These are phyloP conservation scores for Indicator indicator DNA, from an alignment of 2,113 vertebrate genomes.

Conservation along the genomic window DNA sequence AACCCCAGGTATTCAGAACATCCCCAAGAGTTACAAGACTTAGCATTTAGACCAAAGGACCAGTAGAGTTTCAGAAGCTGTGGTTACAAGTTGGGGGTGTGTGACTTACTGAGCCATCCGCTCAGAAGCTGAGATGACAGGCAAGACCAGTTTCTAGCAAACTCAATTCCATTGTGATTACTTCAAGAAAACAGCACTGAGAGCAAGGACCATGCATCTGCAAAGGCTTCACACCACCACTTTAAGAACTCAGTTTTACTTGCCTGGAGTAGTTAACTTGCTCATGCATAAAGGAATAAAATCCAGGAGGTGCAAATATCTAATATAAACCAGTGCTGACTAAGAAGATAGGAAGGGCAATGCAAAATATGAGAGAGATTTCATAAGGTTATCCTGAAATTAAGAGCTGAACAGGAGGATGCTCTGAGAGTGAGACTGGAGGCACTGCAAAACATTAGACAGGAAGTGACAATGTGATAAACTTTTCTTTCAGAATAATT, in stretches of 20 bases:
- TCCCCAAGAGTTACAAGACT: not conserved
- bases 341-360: not conserved
- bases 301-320: not conserved
- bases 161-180: accelerated
- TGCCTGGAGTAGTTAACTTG: not conserved
- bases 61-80: not conserved
- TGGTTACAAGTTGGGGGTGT: not conserved
- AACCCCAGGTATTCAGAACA: not conserved
- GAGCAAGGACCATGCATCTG: not conserved
- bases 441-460: not conserved
- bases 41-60: not conserved
- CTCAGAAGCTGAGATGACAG: not conserved
- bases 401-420: not conserved
- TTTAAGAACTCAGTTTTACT: not conserved
- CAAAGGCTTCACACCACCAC: not conserved
- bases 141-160: not conserved
- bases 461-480: not conserved
- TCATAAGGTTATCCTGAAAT: not conserved
- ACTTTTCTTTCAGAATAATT: not conserved
- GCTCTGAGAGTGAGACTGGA: not conserved
- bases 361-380: accelerated
- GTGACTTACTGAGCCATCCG: not conserved
- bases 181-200: not conserved
- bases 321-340: not conserved
- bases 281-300: not conserved